Conservation (phyloP, 2,797 vertebrate species). For the Urosaurus nigricauda region DNA sequence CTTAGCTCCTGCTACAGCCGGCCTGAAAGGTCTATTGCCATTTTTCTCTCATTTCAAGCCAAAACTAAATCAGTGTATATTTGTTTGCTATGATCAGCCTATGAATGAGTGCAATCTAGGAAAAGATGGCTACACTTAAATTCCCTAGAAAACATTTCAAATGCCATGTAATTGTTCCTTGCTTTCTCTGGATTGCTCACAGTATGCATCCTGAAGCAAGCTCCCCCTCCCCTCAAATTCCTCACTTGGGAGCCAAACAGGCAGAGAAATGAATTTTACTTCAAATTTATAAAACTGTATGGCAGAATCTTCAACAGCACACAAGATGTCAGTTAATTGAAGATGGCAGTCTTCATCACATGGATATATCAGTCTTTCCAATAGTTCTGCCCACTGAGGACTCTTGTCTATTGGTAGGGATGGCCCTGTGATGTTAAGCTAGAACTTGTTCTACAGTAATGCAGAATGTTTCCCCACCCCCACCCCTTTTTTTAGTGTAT, state of each 20-base stretch:
- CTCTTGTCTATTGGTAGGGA: not conserved
- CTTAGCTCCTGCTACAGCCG: not conserved
- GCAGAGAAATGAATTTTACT: not conserved
- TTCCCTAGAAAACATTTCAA: constrained; percentile 30
- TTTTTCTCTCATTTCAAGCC: not conserved
- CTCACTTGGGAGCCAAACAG: not conserved
- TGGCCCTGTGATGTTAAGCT: not conserved
- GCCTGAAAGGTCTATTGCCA: constrained; percentile 17
- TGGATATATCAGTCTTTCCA: not conserved
- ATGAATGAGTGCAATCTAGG: constrained; percentile 4
- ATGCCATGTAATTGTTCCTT: constrained; percentile 23
- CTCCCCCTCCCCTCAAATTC: not conserved
- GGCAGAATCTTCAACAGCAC: not conserved
- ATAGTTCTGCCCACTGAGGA: not conserved
- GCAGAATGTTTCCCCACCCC: no score
- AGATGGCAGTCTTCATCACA: no score
- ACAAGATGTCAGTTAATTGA: no score
- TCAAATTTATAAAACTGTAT: not conserved
- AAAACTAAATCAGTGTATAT: constrained; percentile 20
- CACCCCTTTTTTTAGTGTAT: no score
- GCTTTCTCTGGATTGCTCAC: constrained; percentile 12
- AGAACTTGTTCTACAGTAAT: no score
- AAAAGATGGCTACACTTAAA: not conserved
- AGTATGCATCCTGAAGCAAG: not conserved
- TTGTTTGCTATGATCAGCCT: not conserved